Percentiles rank a stretch among this genome's conserved stretches.
Evolutionary conservation across 2,888 invertebrate genomes (phyloP).

Genomic region (Pristionchus japonicus): DNA sequence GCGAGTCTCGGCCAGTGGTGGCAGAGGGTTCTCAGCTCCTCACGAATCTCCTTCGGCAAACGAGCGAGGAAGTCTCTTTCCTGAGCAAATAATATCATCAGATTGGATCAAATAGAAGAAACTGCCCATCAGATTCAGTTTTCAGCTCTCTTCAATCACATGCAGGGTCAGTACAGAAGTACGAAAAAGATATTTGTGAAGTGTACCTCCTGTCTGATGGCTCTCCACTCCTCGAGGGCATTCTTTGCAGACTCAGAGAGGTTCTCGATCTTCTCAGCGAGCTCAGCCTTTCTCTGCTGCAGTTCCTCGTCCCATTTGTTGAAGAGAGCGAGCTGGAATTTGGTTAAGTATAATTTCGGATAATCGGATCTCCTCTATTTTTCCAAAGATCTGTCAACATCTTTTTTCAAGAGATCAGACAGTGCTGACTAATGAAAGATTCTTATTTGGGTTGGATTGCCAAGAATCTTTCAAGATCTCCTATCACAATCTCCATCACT

Average conservation of each 20-base stretch:
- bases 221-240: slow-evolving; percentile 70
- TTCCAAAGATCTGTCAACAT: no score
- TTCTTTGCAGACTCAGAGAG: slow-evolving; percentile 68
- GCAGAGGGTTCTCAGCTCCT: slow-evolving; percentile 64
- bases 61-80: slow-evolving; percentile 66
- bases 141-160: no score
- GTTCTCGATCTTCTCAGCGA: slow-evolving; percentile 61
- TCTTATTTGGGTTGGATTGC: no score
- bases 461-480: no score
- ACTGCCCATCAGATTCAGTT: no score
- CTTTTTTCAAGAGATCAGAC: no score
- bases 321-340: slow-evolving; percentile 71
- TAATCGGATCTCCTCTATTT: no score
- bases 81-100: slow-evolving; percentile 45
- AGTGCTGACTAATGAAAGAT: no score
- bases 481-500: background rate
- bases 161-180: background rate
- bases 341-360: no score
- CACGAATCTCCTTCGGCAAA: slow-evolving; percentile 67
- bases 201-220: slow-evolving; percentile 64
- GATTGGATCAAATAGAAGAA: background rate
- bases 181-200: background rate
- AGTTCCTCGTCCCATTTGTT: slow-evolving; percentile 72
- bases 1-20: slow-evolving; percentile 49
- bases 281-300: slow-evolving; percentile 63